phyloP scores from a whole-genome alignment of 2,797 vertebrate genomes.

The Siniperca obscura region DNA sequence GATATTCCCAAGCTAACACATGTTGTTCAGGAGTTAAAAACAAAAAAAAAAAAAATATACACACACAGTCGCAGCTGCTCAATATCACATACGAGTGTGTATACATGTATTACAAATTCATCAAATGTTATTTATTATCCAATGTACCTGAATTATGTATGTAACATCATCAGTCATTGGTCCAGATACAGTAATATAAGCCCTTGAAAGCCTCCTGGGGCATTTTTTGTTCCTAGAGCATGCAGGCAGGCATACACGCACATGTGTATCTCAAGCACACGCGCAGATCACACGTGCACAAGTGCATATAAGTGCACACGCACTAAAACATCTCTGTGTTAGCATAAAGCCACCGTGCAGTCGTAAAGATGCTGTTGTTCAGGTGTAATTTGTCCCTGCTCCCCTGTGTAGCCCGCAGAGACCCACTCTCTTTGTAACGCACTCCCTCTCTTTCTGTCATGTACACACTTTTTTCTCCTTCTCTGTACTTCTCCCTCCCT shows the following conservation, averaged over 20 bases:
- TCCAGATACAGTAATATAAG: constrained; percentile 67
- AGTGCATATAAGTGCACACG: constrained; percentile 5
- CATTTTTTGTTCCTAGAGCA: constrained; percentile 39
- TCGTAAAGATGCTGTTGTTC: constrained; percentile 64
- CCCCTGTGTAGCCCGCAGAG: constrained; percentile 42
- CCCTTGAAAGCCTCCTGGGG: constrained; percentile 55
- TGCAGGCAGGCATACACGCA: constrained; percentile 19
- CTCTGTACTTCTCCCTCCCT: constrained; percentile 34
- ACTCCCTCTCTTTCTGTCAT: constrained; percentile 31
- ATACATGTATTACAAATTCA: constrained; percentile 76
- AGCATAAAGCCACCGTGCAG: constrained; percentile 50
- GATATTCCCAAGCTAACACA: constrained; percentile 18
- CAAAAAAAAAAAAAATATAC: background rate
- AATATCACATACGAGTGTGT: constrained; percentile 56
- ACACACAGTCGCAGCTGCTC: constrained; percentile 46
- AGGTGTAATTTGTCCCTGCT: constrained; percentile 72
- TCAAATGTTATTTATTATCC: constrained; percentile 77
- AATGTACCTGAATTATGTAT: constrained; percentile 77
- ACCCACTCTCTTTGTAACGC: constrained; percentile 52
- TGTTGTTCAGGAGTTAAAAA: constrained; percentile 14
- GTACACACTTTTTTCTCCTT: constrained; percentile 26
- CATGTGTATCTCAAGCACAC: background rate
- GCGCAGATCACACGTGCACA: constrained; percentile 13
- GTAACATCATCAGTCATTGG: constrained; percentile 74
- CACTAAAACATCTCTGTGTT: constrained; percentile 18